These are phyloP conservation scores for Polypedilum vanderplanki DNA, from an alignment of 1,140 invertebrate genomes.

Conservation along the genomic window DNA sequence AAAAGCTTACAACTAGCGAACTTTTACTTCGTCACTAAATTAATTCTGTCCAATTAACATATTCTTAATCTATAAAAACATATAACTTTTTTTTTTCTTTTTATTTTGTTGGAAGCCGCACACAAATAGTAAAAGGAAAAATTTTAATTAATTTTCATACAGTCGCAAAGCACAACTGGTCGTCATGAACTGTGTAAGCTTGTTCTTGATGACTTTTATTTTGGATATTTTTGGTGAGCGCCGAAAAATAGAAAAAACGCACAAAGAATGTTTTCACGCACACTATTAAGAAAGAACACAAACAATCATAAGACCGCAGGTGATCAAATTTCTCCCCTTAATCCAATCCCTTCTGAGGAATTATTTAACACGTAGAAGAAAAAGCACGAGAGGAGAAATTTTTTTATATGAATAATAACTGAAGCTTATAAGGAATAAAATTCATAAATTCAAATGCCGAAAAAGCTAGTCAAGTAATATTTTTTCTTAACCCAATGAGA, in stretches of 20 bases:
- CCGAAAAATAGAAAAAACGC: not conserved
- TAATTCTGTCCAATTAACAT: conserved; percentile 29
- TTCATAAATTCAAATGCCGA: not conserved
- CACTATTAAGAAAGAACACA: not conserved
- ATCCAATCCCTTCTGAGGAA: not conserved
- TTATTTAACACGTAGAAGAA: not conserved
- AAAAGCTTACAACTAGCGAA: conserved; percentile 20
- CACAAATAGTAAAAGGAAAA: not conserved
- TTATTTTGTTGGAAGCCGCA: too few relatives aligned
- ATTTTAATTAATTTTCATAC: conserved; percentile 29
- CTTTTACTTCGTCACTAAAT: conserved; percentile 21
- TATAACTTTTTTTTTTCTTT: not conserved
- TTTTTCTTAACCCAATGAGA: too few relatives aligned
- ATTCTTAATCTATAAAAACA: conserved; percentile 27
- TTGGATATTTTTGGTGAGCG: not conserved
- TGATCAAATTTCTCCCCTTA: not conserved
- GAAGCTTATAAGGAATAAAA: not conserved
- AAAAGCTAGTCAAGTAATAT: too few relatives aligned
- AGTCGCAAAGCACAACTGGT: conserved; percentile 21
- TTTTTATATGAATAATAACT: not conserved
- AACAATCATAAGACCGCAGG: conserved; percentile 3
- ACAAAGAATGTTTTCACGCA: conserved; percentile 7
- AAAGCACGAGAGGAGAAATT: not conserved
- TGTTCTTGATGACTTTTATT: conserved; percentile 11
- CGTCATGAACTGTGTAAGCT: conserved; percentile 22